phyloP scores from a whole-genome alignment of 2,113 vertebrate genomes.

The Osmerus eperlanus region DNA sequence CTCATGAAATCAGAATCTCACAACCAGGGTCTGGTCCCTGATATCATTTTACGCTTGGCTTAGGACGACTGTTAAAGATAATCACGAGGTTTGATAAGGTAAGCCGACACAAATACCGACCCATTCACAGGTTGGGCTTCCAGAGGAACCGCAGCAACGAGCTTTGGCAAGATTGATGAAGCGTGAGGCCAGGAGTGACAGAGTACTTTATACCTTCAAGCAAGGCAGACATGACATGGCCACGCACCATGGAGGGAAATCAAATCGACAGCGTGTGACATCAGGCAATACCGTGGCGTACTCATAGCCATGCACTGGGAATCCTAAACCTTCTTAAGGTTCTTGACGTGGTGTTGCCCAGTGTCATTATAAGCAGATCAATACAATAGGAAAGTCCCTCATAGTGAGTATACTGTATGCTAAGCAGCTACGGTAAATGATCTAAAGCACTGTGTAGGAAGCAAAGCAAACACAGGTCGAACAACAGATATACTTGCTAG shows the following conservation, averaged over 20 bases:
- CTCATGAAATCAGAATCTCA: slow-evolving; percentile 29
- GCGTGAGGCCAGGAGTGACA: slow-evolving; percentile 39
- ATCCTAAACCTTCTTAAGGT: too few species aligned
- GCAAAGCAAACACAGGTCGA: too few species aligned
- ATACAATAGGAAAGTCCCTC: too few species aligned
- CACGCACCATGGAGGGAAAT: background rate
- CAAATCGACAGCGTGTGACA: slow-evolving; percentile 11
- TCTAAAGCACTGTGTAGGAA: too few species aligned
- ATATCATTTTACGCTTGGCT: slow-evolving; percentile 38
- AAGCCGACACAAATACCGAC: slow-evolving; percentile 44
- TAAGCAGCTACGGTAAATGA: too few species aligned
- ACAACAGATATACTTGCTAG: too few species aligned
- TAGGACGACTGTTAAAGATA: slow-evolving; percentile 45
- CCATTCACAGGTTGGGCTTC: slow-evolving; percentile 46
- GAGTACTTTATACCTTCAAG: slow-evolving; percentile 12
- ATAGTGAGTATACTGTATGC: too few species aligned
- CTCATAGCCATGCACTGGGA: background rate
- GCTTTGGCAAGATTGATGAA: slow-evolving; percentile 50
- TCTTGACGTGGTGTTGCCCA: too few species aligned
- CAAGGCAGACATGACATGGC: background rate
- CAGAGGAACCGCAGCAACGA: slow-evolving; percentile 33
- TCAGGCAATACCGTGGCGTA: background rate
- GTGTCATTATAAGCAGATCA: too few species aligned
- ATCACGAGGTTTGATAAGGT: slow-evolving; percentile 50
- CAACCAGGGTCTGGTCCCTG: slow-evolving; percentile 10